Evolutionary conservation across 1,140 invertebrate species (phyloP).

Genomic region (Rhopalosiphum maidis): DNA sequence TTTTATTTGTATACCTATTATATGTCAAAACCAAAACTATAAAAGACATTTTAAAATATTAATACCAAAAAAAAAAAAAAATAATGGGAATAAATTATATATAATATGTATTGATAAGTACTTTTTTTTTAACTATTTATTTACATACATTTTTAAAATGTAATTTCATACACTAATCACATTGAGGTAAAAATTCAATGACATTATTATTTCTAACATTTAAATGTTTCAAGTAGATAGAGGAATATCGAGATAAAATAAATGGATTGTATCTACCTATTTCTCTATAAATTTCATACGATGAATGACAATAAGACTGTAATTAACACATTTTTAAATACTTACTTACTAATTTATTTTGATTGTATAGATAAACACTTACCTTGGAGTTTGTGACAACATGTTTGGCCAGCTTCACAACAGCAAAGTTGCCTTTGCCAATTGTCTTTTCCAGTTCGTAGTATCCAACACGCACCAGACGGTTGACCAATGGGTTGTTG

Average conservation of each 20-base stretch:
- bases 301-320: not conserved
- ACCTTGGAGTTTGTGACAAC: conserved; percentile 98
- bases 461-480: conserved; percentile 91
- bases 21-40: not conserved
- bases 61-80: not conserved
- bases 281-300: not conserved
- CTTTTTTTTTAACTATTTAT: not conserved
- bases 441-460: conserved; percentile 97
- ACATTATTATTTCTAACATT: not conserved
- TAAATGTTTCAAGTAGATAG: not conserved
- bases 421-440: conserved; percentile 98
- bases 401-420: conserved; percentile 97
- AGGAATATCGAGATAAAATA: not conserved
- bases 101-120: not conserved
- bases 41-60: not conserved
- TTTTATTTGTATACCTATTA: not conserved
- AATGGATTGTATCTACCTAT: not conserved
- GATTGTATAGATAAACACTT: conserved; percentile 60
- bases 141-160: not conserved
- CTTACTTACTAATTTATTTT: not conserved
- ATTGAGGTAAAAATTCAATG: not conserved
- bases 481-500: conserved; percentile 63
- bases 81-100: not conserved
- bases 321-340: not conserved
- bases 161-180: not conserved